Base-by-base conservation (phyloP, 2,113 vertebrate species). In the Cacatua alba region DNA sequence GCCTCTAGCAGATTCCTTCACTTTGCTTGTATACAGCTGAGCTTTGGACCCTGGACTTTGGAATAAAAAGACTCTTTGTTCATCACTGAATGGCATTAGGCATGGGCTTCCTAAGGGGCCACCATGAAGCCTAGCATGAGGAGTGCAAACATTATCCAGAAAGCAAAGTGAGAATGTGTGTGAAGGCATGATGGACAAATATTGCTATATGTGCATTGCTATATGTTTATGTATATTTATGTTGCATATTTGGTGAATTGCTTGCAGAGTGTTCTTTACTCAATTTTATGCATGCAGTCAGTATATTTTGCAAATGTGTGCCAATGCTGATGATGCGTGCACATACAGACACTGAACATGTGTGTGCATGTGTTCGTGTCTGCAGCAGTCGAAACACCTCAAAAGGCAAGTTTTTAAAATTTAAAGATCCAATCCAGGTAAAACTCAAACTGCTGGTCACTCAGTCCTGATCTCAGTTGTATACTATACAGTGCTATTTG, bases 61-160 rank as follows among this genome's bases (percentile, higher is more conserved):
- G 92, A 97, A 98, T 98, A 98, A 98, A 99, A 98, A 98, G 98
- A 95, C 95, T 97, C 98, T 99, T 99, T 99, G 99, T 99, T 99
- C 95, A 79, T 93, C 92, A 91, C 92, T 99, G 98, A 99, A 99
- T 99, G 98, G 98, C 98, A 99, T 99, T 99, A 99, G 98, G 98
- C 98, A 99, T 98, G 98, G 98, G 97, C 98, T 99, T 98, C 98
- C 98, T 98, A 97, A 98, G 98, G 98, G 98, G 98, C 98, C 98
- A 98, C 98, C 98, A 98, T 98, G 98, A 98, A 98, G 98, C 97
- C 98, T 98, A 97, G 68, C 97, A 97, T 97, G 97, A 97, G 97
- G 97, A 98, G 96, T 95, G 97, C 97, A 98, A 98, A 98, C 97
- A 98, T 97, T 97, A 97, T 95, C 97, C 96, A 95, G 98, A 97